A percentile compares a stretch with the other conserved stretches of the same genome.
phyloP scores from a whole-genome alignment of 1,140 invertebrate genomes.

The Bombus soroeensis region DNA sequence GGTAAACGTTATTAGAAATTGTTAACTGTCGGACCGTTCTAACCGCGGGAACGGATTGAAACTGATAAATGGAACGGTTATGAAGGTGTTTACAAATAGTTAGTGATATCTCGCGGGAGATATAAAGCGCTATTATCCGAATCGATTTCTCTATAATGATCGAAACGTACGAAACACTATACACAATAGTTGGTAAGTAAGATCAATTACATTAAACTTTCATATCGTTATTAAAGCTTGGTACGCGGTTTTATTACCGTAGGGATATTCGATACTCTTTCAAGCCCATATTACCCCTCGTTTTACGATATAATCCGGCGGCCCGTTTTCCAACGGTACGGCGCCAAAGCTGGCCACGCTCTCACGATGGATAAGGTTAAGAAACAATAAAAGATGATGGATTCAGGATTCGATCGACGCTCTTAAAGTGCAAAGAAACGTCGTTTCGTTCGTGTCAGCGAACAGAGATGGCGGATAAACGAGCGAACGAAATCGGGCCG shows the following conservation, averaged over 20 bases:
- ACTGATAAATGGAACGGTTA: conserved; percentile 7
- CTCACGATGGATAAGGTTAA: neutral
- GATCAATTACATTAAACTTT: neutral
- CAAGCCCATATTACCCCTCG: neutral
- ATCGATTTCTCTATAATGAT: neutral
- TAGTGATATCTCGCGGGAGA: neutral
- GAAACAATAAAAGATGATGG: neutral
- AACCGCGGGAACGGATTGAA: conserved; percentile 3
- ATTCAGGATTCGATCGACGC: neutral
- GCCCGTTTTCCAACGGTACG: too few species aligned
- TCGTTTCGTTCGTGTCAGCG: conserved; percentile 7
- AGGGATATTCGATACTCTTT: neutral
- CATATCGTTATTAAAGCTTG: neutral
- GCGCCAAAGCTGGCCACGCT: too few species aligned
- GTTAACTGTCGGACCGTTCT: conserved; percentile 12
- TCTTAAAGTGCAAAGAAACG: neutral
- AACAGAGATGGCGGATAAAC: conserved; percentile 4
- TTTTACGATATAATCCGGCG: neutral
- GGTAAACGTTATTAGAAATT: conserved; percentile 28
- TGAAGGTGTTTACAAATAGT: conserved; percentile 7
- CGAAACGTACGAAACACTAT: neutral
- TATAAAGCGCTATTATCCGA: neutral
- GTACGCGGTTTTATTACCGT: neutral
- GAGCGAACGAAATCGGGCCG: conserved; percentile 25
- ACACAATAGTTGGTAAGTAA: neutral